Percentiles rank a stretch among this genome's conserved stretches.
These are phyloP conservation scores for Progne subis DNA, from an alignment of 2,113 vertebrate genomes.

Conservation along the genomic window DNA sequence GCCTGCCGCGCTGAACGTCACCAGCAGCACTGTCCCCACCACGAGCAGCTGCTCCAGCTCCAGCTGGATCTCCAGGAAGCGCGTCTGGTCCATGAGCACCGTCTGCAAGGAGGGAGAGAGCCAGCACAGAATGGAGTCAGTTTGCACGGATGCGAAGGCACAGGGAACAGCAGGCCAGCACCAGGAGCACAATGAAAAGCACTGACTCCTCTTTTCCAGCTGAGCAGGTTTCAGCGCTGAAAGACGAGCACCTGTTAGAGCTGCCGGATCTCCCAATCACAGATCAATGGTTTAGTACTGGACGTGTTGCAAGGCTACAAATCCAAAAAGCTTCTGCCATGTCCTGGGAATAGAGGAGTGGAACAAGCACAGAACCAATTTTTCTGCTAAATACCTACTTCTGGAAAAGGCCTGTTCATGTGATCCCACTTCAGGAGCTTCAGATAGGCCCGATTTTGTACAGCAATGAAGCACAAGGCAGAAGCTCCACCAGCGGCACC, in stretches of 20 bases:
- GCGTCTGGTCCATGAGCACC: slow-evolving; percentile 88
- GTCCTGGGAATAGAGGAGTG: background rate
- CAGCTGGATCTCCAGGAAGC: slow-evolving; percentile 90
- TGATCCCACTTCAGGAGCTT: slow-evolving; percentile 92
- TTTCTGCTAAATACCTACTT: slow-evolving; percentile 76
- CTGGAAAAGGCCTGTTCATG: slow-evolving; percentile 85
- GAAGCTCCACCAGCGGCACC: slow-evolving; percentile 42
- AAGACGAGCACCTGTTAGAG: background rate
- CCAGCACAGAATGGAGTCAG: background rate
- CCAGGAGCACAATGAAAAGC: background rate
- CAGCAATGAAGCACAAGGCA: slow-evolving; percentile 34
- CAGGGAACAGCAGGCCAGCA: background rate
- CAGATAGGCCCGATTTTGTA: slow-evolving; percentile 91
- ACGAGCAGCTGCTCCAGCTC: slow-evolving; percentile 81
- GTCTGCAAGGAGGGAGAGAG: slow-evolving; percentile 73
- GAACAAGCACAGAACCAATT: background rate
- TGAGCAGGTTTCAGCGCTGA: background rate
- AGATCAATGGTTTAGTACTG: background rate
- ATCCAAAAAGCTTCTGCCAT: background rate
- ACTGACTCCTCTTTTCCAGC: background rate
- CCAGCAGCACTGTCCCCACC: slow-evolving; percentile 84
- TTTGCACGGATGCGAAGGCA: background rate
- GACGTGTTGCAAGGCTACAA: background rate
- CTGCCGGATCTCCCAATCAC: background rate
- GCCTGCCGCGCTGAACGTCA: slow-evolving; percentile 85